phyloP scores from a whole-genome alignment of 2,113 vertebrate genomes.

The Propithecus coquereli region DNA sequence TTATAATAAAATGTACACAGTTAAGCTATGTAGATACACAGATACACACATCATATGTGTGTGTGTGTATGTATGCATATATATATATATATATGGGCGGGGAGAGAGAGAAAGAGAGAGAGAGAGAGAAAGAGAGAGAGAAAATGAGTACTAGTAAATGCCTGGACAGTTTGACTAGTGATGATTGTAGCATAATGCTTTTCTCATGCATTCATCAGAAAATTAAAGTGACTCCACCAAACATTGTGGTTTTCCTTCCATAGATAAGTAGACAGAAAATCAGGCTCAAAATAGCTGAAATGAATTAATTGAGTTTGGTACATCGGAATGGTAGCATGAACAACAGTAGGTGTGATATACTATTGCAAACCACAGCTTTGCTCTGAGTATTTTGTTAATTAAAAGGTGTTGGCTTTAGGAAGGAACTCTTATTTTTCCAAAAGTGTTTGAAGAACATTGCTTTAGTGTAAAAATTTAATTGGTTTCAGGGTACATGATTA shows the following conservation, averaged over 20 bases:
- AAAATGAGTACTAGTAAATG: too few species aligned
- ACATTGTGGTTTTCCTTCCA: not conserved
- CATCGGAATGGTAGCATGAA: not conserved
- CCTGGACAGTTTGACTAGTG: not conserved
- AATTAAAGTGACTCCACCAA: conserved; percentile 30
- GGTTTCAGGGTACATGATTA: conserved; percentile 62
- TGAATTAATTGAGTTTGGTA: conserved; percentile 13
- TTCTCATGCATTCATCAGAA: not conserved
- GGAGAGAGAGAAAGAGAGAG: not conserved
- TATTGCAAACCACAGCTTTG: conserved; percentile 55
- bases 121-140: not conserved
- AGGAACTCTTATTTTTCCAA: conserved; percentile 4
- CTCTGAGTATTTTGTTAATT: conserved; percentile 62
- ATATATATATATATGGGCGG: too few species aligned
- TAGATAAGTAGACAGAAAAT: conserved; percentile 21
- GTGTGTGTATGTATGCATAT: too few species aligned
- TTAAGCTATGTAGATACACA: not conserved
- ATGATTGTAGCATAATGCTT: not conserved
- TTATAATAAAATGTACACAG: not conserved
- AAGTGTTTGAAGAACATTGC: conserved; percentile 34
- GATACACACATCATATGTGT: not conserved
- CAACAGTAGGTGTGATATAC: conserved; percentile 52
- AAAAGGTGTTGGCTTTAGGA: conserved; percentile 63
- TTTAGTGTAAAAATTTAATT: conserved; percentile 59
- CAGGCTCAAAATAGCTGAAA: conserved; percentile 20